Conservation (phyloP, 2,113 vertebrate species). For the Pedetes capensis region DNA sequence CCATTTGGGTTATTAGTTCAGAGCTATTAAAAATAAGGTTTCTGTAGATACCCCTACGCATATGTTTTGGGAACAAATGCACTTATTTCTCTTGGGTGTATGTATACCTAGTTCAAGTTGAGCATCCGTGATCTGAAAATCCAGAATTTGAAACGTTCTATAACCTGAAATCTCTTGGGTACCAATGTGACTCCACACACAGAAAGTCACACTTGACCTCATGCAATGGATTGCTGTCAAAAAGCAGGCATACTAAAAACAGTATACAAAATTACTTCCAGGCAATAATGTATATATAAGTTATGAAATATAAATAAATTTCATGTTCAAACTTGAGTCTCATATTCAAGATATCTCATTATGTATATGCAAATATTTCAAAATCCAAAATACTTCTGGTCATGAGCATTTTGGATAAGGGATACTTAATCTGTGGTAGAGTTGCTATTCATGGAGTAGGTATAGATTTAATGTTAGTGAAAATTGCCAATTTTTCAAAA, state of each 20-base stretch:
- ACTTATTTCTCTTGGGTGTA: not conserved
- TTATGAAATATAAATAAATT: not conserved
- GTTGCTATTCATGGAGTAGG: not conserved
- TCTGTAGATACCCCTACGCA: not conserved
- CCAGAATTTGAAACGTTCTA: not conserved
- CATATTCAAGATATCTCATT: not conserved
- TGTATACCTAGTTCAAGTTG: not conserved
- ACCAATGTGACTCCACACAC: not conserved
- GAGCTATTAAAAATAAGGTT: not conserved
- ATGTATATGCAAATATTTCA: not conserved
- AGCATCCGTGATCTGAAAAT: not conserved
- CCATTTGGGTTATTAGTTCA: not conserved
- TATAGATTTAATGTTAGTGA: not conserved
- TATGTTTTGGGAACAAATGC: not conserved
- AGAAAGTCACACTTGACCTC: not conserved
- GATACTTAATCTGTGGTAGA: not conserved
- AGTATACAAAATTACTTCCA: not conserved
- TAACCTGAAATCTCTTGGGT: not conserved
- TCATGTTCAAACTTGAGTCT: not conserved
- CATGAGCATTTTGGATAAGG: not conserved
- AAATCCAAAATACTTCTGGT: not conserved
- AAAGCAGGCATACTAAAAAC: not conserved
- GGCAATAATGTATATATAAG: not conserved
- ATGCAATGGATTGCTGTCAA: not conserved
- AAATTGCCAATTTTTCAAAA: not conserved